Percentiles rank a stretch among this genome's conserved stretches.
phyloP scores from a whole-genome alignment of 2,888 invertebrate genomes.

The Drosophila anceps region DNA sequence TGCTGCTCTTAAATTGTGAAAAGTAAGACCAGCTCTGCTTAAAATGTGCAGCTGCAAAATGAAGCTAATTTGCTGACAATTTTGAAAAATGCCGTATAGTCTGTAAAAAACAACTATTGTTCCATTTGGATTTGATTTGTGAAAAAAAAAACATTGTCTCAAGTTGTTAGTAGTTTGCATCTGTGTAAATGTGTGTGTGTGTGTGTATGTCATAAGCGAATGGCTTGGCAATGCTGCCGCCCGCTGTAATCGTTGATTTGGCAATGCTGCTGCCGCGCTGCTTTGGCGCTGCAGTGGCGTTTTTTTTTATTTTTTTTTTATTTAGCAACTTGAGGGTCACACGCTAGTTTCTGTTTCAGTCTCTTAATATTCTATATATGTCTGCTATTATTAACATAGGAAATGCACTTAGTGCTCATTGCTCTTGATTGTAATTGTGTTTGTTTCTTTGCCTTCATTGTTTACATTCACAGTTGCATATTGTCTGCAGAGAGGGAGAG shows the following conservation, averaged over 20 bases:
- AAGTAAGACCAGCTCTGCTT: constrained; percentile 62
- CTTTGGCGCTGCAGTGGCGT: constrained; percentile 44
- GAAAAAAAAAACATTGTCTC: constrained; percentile 35
- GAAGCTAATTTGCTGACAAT: constrained; percentile 29
- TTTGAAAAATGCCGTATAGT: constrained; percentile 16
- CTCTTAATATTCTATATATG: constrained; percentile 18
- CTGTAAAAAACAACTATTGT: constrained; percentile 12
- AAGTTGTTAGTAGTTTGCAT: constrained; percentile 36
- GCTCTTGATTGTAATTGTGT: constrained; percentile 1
- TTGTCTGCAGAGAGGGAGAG: constrained; percentile 11
- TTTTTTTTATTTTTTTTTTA: constrained; percentile 26
- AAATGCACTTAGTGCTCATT: neutral
- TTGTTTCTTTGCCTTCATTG: constrained; percentile 20
- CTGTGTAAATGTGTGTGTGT: constrained; percentile 26
- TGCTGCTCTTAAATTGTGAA: constrained; percentile 50
- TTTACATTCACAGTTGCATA: constrained; percentile 39
- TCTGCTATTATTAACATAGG: constrained; percentile 11
- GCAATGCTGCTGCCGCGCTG: constrained; percentile 70
- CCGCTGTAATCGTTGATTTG: constrained; percentile 67
- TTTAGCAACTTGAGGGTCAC: constrained; percentile 60
- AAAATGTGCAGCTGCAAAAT: constrained; percentile 53
- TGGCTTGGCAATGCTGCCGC: constrained; percentile 64
- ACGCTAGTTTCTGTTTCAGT: constrained; percentile 40
- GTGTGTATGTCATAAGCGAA: constrained; percentile 38
- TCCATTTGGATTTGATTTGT: constrained; percentile 18